Percentiles rank a stretch among this genome's conserved stretches.
Conservation (phyloP, 1,140 invertebrate genomes). For the Rhopalosiphum maidis region DNA sequence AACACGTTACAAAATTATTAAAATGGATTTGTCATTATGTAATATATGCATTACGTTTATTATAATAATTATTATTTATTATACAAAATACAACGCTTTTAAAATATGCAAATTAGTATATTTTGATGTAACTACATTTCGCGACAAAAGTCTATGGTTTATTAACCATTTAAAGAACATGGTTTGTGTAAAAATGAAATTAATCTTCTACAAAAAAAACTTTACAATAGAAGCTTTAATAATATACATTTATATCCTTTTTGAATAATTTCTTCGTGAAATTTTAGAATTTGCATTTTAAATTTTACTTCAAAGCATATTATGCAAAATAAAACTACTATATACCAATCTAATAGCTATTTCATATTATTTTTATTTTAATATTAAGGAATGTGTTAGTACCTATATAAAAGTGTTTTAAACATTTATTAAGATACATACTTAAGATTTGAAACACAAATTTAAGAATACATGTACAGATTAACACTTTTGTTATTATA, state of each 20-base stretch:
- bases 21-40: background rate
- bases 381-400: background rate
- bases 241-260: background rate
- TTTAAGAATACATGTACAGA: background rate
- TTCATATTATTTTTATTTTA: background rate
- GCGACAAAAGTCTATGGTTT: background rate
- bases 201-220: background rate
- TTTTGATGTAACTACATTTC: background rate
- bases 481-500: background rate
- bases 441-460: background rate
- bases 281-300: constrained; percentile 7
- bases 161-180: background rate
- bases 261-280: background rate
- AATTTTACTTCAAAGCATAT: background rate
- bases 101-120: background rate
- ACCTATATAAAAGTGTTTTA: background rate
- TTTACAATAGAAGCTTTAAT: background rate
- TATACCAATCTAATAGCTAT: background rate
- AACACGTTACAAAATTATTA: background rate
- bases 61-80: background rate
- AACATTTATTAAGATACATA: constrained; percentile 15
- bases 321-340: background rate
- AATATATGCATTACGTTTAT: background rate
- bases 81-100: background rate
- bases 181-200: background rate